Base-by-base conservation (phyloP, 1,140 invertebrate species). In the Macrotrachela quadricornifera region DNA sequence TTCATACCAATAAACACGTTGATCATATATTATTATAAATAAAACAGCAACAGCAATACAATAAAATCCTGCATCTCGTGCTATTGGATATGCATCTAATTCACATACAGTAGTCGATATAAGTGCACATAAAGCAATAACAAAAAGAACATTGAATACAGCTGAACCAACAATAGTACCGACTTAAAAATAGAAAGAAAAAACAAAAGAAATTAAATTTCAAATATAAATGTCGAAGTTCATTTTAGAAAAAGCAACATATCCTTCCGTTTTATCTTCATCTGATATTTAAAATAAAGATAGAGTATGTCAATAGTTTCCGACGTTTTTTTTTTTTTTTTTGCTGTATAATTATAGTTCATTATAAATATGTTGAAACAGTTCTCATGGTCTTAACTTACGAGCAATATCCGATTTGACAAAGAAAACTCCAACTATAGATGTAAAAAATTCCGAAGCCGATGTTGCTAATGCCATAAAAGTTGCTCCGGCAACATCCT, bases 141-240 rank as follows among this genome's bases (percentile, higher is more conserved):
- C 85, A 73, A 90, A 88, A 43, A 90, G 75, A 61, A 90, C 87
- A 72, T 91, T 91, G 71, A 90, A 90, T 16, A 90, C 85, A 50
- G 85, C 85, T 2, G 84, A 88, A 50, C 85, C 51, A 15, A 51
- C 46, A 51, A 56, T 48, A 42, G n/a, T 21, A 15, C 14, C 15
- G 16, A 52, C 10, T 18, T 16, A 50, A 59, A 58, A 57, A 56
- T 45, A 49, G 6, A 18, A 41, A 53, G 50, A 49, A 12, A 18
- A 41, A 53, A 55, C 6, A 38, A 48, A 15, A 37, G 13, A 30
- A 21, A 49, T 18, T 40, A 30, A 30, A 30, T 30, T 30, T 30
- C n/a, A n/a, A n/a, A n/a, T n/a, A n/a, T n/a, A n/a, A n/a, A n/a
- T 39, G 50, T 52, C 15, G n/a, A n/a, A n/a, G n/a, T 30, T 30